These are phyloP conservation scores for Dendrolimus houi DNA, from an alignment of 2,888 invertebrate genomes.

Conservation along the genomic window DNA sequence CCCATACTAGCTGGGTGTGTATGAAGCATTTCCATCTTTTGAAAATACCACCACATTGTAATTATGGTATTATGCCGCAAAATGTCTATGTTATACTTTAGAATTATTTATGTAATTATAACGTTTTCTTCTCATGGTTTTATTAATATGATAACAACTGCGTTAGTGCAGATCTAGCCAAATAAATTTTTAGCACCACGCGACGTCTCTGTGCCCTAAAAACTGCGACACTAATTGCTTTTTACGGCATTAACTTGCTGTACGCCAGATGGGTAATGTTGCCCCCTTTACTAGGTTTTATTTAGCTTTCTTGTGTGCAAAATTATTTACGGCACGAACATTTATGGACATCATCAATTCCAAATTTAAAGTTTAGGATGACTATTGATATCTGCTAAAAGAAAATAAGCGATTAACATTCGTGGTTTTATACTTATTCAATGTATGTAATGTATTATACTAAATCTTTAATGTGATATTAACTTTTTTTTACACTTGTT, in stretches of 20 bases:
- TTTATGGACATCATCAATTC: neutral
- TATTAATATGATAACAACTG: neutral
- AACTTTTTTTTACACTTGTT: no score
- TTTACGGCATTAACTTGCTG: constrained; percentile 15
- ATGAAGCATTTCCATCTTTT: no score
- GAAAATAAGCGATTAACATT: no score
- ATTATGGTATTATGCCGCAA: no score
- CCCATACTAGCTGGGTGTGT: no score
- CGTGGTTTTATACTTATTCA: no score
- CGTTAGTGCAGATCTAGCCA: neutral
- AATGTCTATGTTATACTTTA: no score
- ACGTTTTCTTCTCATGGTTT: neutral
- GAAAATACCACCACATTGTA: no score
- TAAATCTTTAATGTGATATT: no score
- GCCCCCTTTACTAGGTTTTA: constrained; percentile 21
- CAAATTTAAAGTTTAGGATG: no score
- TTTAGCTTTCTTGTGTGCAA: constrained; percentile 18
- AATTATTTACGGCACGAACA: constrained; percentile 4
- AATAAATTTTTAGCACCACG: constrained; percentile 25
- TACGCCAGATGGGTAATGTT: constrained; percentile 30
- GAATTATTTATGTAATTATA: neutral
- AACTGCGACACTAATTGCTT: constrained; percentile 27
- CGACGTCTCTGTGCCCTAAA: constrained; percentile 43
- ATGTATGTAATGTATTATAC: no score
- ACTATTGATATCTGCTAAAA: no score